Conservation (phyloP, 1,140 invertebrate genomes). For the Hyphantria cunea region DNA sequence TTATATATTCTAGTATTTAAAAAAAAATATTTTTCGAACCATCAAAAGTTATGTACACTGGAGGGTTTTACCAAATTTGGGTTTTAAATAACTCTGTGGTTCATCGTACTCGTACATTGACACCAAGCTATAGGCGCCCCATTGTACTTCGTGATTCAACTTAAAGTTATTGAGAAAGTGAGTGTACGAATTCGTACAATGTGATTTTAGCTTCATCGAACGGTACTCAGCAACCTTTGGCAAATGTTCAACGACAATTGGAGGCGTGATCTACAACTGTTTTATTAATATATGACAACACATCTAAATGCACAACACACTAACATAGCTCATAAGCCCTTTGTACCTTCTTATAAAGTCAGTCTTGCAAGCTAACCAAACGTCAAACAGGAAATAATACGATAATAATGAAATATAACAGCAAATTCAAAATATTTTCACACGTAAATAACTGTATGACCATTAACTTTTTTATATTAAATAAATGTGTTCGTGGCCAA, state of each 20-base stretch:
- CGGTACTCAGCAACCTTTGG: slow-evolving; percentile 1
- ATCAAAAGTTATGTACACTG: no score
- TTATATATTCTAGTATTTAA: no score
- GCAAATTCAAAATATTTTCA: slow-evolving; percentile 8
- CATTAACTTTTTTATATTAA: slow-evolving; percentile 10
- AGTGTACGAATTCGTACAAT: not conserved
- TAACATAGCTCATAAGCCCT: not conserved
- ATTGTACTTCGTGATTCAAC: slow-evolving; percentile 23
- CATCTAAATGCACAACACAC: not conserved
- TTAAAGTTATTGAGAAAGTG: slow-evolving; percentile 21
- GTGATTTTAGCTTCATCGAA: slow-evolving; percentile 8
- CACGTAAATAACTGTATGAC: slow-evolving; percentile 1
- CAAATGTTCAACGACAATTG: not conserved
- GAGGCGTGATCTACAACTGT: not conserved
- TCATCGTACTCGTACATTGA: slow-evolving; percentile 16
- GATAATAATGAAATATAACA: slow-evolving; percentile 13
- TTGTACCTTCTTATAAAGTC: not conserved
- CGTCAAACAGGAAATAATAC: slow-evolving; percentile 8
- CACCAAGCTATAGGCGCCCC: slow-evolving; percentile 7
- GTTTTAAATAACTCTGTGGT: not conserved
- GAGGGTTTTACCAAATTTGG: slow-evolving; percentile 4
- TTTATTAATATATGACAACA: not conserved
- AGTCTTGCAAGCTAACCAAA: not conserved
- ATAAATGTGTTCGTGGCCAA: not conserved
- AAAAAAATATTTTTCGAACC: no score